phyloP scores from a whole-genome alignment of 2,888 invertebrate genomes.

The Phalera bucephala region DNA sequence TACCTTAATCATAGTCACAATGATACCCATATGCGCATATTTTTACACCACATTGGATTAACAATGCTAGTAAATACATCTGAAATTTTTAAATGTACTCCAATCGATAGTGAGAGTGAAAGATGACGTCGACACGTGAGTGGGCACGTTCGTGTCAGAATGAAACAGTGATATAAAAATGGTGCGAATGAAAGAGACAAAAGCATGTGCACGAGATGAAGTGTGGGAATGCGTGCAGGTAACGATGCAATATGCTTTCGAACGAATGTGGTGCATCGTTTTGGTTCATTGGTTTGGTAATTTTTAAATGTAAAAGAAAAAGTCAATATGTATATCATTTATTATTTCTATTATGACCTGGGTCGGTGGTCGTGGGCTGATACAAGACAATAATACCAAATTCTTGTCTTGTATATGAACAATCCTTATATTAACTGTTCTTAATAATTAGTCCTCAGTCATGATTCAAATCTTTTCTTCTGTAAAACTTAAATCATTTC shows the following conservation, averaged over 20 bases:
- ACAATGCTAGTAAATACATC: conserved; percentile 23
- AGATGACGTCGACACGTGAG: conserved; percentile 67
- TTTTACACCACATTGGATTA: background rate
- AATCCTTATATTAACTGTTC: no score
- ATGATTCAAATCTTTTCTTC: no score
- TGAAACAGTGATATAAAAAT: conserved; percentile 23
- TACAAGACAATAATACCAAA: no score
- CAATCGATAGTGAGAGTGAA: conserved; percentile 78
- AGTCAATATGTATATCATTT: no score
- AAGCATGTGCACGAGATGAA: conserved; percentile 39
- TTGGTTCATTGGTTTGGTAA: conserved; percentile 17
- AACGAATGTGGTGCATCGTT: conserved; percentile 31
- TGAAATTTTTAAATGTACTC: conserved; percentile 44
- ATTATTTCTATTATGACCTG: no score
- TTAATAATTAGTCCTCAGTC: no score
- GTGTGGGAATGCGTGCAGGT: conserved; percentile 76
- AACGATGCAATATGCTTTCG: conserved; percentile 55
- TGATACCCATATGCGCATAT: background rate
- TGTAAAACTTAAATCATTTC: no score
- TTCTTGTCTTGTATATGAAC: no score
- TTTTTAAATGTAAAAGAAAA: no score
- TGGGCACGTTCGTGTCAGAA: conserved; percentile 41
- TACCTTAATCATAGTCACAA: no score
- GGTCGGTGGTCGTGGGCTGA: no score
- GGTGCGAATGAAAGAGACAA: conserved; percentile 39